Evolutionary conservation across 2,888 invertebrate genomes (phyloP), one percentile per base, ranked within the genome.

Genomic region (Drosophila cracens): DNA sequence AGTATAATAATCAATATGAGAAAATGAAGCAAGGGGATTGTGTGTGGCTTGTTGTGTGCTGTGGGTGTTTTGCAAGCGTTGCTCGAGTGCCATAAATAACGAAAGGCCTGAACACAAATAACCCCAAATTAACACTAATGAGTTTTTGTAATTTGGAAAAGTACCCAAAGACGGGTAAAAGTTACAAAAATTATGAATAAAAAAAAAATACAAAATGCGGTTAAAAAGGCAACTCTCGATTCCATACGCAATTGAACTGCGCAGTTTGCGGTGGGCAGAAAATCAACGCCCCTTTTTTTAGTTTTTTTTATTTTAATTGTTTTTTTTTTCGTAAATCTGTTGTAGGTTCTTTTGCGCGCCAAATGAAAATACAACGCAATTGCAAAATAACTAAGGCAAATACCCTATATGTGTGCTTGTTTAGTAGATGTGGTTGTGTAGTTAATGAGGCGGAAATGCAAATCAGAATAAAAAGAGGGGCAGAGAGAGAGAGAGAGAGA

Each of bases 381-480:
- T 46, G 46, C 25, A 16, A 46, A 46, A 16, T 16, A 21, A 48
- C 13, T 18, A 43, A n/a, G 4, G 40, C 8, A 40, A 21, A 21
- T 58, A 60, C 13, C 33, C 38, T 33, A 60, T 60, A 6, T 25
- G 36, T 27, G 21, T 34, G 36, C 49, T 54, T 68, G 68, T 48
- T 77, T 69, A 72, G 70, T 69, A 21, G 40, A 21, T 70, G 34
- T 74, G 38, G 69, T 66, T 68, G 53, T 40, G 58, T n/a, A 70
- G 70, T 80, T 80, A 85, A 83, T 88, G 84, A 85, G 73, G 79
- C 81, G 85, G 87, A 85, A 88, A 81, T 76, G 79, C 79, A 88
- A 76, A 85, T 83, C 75, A 81, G 57, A 74, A 76, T 68, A 52
- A 63, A 53, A 57, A 54, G 53, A 61, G 18, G 36, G 31, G 38